Base-by-base conservation (phyloP, 2,113 vertebrate species). In the Myotis yumanensis region DNA sequence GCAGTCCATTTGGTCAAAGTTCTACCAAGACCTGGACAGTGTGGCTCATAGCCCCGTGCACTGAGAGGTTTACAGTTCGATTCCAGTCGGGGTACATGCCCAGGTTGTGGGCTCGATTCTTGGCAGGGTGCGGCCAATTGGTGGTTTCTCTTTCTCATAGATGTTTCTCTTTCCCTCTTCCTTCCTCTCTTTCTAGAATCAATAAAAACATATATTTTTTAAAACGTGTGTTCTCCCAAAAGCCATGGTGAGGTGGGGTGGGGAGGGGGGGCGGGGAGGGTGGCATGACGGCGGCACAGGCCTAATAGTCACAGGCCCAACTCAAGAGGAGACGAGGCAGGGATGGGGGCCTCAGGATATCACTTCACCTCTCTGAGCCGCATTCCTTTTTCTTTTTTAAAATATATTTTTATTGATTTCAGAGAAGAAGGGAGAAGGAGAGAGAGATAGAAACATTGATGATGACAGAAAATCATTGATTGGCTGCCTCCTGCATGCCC, bases 201-300 rank as follows among this genome's bases (percentile, higher is more conserved):
- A 68, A 68, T 68, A 68, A 68, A 17, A 68, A 68, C 30, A 66
- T 66, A 66, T 66, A 54, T 66, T 32, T 66, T 64, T 66, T 6
- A 7, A 66, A 64, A 66, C 11, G 6, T 52, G 32, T 68, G 14
- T 68, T 68, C 14, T 68, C 64, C 64, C 64, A 68, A 68, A 66
- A 68, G 15, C 64, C 64, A 68, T 68, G 30, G 12, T 66, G 12
- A 66, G 64, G 28, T 32, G 0, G 28, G 12, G 64, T n/a, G n/a
- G n/a, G n/a, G n/a, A n/a, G 64, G 30, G 28, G 12, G 11, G 15
- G 15, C 1, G 62, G 11, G 28, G 25, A n/a, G 62, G 15, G 6
- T 3, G 40, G 17, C 3, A 4, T 43, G 11, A 25, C 0, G 1
- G 7, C 59, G 18, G 17, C 23, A 3, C 4, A 2, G 62, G 10